Conservation (phyloP, 2,888 invertebrate species). For the Colletes collaris region DNA sequence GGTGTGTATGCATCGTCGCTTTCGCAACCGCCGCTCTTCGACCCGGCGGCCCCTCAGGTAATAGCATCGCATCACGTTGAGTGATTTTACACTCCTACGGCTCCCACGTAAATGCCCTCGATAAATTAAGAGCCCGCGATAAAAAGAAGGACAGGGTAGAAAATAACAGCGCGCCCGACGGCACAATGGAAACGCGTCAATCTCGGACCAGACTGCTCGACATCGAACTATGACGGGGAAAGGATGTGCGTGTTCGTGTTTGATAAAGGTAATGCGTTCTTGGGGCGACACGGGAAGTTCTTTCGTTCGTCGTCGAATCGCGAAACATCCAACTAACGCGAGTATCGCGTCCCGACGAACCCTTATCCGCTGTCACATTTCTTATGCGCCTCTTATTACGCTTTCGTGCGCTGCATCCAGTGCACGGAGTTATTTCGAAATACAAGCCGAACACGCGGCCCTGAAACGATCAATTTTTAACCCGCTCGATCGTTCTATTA, state of each 20-base stretch:
- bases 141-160: constrained; percentile 25
- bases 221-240: constrained; percentile 1
- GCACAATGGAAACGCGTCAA: constrained; percentile 21
- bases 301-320: constrained; percentile 2
- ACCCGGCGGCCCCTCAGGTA: constrained; percentile 52
- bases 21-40: constrained; percentile 26
- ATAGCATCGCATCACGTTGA: constrained; percentile 63
- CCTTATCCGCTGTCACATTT: no score
- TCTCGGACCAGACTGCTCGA: constrained; percentile 8
- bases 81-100: constrained; percentile 67
- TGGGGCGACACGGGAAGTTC: not conserved
- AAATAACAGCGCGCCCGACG: constrained; percentile 32
- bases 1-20: constrained; percentile 36
- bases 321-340: not conserved
- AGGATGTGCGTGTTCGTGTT: not conserved
- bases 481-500: no score
- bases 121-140: constrained; percentile 64
- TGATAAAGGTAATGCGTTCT: not conserved
- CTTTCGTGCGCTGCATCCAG: no score
- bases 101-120: constrained; percentile 53
- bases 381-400: no score
- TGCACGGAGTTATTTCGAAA: no score
- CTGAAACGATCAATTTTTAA: no score
- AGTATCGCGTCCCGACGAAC: no score
- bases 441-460: no score